A percentile compares a stretch with the other conserved stretches of the same genome.
Evolutionary conservation across 2,113 vertebrate genomes (phyloP).

Genomic region (Gasterosteus nipponicus): DNA sequence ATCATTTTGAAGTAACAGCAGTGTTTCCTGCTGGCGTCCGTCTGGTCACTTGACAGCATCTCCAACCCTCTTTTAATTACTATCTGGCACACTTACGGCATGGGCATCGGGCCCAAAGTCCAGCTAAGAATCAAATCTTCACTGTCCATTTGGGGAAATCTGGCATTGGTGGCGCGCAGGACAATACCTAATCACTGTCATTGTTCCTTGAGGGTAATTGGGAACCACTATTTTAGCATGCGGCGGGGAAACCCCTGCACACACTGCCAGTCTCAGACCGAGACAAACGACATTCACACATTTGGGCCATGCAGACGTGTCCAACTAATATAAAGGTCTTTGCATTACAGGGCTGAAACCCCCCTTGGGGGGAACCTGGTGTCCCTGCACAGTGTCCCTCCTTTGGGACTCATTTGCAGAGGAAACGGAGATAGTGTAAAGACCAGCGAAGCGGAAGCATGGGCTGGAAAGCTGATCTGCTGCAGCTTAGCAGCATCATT

Average conservation of each 20-base stretch:
- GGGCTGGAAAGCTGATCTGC: slow-evolving; percentile 30
- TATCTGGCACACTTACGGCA: background rate
- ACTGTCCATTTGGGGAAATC: slow-evolving; percentile 38
- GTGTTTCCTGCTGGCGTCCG: background rate
- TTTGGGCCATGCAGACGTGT: slow-evolving; percentile 4
- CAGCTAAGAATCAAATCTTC: slow-evolving; percentile 35
- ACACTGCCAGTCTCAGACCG: background rate
- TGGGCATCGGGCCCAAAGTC: slow-evolving; percentile 33
- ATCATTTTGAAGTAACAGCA: background rate
- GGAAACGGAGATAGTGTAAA: slow-evolving; percentile 11
- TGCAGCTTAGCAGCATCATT: slow-evolving; percentile 30
- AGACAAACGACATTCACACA: slow-evolving; percentile 20
- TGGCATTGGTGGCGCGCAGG: slow-evolving; percentile 9
- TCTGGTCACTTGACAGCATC: background rate
- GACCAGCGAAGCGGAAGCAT: slow-evolving; percentile 8
- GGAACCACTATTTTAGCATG: background rate
- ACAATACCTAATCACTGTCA: slow-evolving; percentile 47
- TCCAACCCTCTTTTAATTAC: slow-evolving; percentile 4
- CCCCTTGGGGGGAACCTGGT: background rate
- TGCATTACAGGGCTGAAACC: slow-evolving; percentile 13
- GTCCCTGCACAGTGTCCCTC: background rate
- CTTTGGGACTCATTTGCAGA: slow-evolving; percentile 21
- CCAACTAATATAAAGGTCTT: slow-evolving; percentile 17
- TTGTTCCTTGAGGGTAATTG: slow-evolving; percentile 32
- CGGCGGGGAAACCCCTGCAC: slow-evolving; percentile 40